Base-by-base conservation (phyloP, 2,888 invertebrate species). In the Timema cristinae region DNA sequence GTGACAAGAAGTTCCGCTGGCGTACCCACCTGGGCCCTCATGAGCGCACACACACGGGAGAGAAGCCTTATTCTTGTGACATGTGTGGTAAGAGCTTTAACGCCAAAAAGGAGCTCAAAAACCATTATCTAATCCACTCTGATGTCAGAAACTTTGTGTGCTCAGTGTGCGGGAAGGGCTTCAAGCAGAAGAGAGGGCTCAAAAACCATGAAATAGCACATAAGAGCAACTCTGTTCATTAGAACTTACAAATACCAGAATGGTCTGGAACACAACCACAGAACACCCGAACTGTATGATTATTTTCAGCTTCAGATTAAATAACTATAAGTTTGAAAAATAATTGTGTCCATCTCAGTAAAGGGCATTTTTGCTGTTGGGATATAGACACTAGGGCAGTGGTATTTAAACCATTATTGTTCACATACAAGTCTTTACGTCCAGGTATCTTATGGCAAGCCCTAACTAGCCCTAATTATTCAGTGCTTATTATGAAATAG, bases 111-210 rank as follows among this genome's bases (percentile, higher is more conserved):
- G 72, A 72, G 9, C 67, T 72, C n/a, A 72, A 47, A 15, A 50
- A 69, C 15, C 89, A 90, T 78, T 78, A 81, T 70, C 80, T 82
- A 50, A 83, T 85, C 73, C 88, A 88, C 52, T 51, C 79, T 2
- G 79, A 79, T 0, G 83, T 81, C 0, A 82, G 82, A 75, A 80
- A 79, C 0, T 83, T 67, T 56, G n/a, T 47, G 7, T 71, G 71
- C 66, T 51, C 66, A 47, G 50, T 66, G 8, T 71, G 71, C 52
- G 71, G 71, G n/a, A 52, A 51, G 13, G 48, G 52, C 48, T 86
- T 86, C 77, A 83, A 84, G 6, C 86, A 87, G 77, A 80, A 80
- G 74, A 79, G 87, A 32, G 87, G 87, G 77, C 78, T 88, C 13
- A 83, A 83, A 70, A 85, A 82, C 74, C 87, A 87, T 77, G 61